Base-by-base conservation (phyloP, 2,888 invertebrate genomes). In the Sarcophaga caerulescens region DNA sequence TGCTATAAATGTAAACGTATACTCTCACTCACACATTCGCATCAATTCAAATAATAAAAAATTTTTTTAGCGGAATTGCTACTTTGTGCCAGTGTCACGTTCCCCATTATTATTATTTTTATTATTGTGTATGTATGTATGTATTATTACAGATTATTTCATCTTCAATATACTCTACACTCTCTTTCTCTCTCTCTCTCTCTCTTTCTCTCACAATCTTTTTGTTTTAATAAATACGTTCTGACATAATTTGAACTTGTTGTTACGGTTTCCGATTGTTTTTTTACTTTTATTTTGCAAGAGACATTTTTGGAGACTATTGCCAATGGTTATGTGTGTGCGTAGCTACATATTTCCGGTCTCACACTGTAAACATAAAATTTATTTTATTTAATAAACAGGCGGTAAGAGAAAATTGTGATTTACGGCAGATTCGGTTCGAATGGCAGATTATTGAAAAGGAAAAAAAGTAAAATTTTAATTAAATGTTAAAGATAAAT, bases 51-150 rank as follows among this genome's bases (percentile, higher is more conserved):
- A 52, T 1, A 52, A 47, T 1, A 47, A 47, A 12, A 12, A 52
- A 14, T 14, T 4, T 14, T 6, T n/a, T n/a, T n/a, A n/a, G 35
- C 8, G 35, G 35, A 66, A 69, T 14, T 69, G 52, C 23, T 23
- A 47, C 69, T 52, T 57, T 14, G 12, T 23, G 17, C 19, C 57
- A 71, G 59, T 73, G 62, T 73, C 62, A 73, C 73, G 62, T 62
- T 73, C 60, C 45, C 21, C 21, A 44, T 45, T 19, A 14, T 52
- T 45, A 62, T 73, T 73, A 21, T 73, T 17, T 47, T 68, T 35
- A 35, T 73, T 14, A 44, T 14, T 68, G 35, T 35, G 35, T 35
- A 35, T 35, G 35, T 35, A 35, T 35, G 35, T 35, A 35, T 35
- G 35, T 35, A 25, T 25, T 35, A 35, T 35, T 35, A 35, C 35